Base-by-base conservation (phyloP, 2,113 vertebrate species). In the Solea senegalensis region DNA sequence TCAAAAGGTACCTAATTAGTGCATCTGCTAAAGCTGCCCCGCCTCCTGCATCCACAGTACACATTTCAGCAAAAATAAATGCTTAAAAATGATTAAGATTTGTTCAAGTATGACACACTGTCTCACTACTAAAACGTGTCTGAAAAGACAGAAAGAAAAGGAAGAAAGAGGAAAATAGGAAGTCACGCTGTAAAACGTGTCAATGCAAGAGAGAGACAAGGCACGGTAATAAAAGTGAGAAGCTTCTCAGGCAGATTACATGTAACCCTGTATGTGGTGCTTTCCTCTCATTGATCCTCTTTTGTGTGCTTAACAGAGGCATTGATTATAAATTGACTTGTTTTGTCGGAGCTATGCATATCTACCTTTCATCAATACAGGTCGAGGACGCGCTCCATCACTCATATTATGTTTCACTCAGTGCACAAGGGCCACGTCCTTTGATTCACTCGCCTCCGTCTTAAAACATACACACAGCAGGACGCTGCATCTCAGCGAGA, bases 281-380 rank as follows among this genome's bases (percentile, higher is more conserved):
- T 81, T 89, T 77, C 65, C 76, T 68, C 34, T 60, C 59, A 85
- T 79, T 73, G 83, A 89, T 85, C 66, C 50, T 44, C 49, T 51
- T 60, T 57, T 64, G 73, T 49, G 3, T 26, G 60, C 54, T 83
- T 70, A 84, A 87, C 77, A 86, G 43, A 55, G 43, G 7, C 82
- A 91, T 86, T 81, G 86, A 90, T 86, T 75, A 76, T 62, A 63
- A 85, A 83, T 82, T 82, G 74, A 85, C 58, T 65, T 74, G 70
- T 64, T 76, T 72, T 62, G 69, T 43, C 58, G 54, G 56, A 82
- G 74, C 68, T 59, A 49, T 75, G 66, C 67, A 65, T 73, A 57
- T 78, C 72, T 56, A 50, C 46, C 28, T 70, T 28, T 60, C 39
- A 80, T 84, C 61, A 43, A 72, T 76, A 57, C 53, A 52, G 72